These are phyloP conservation scores for Pelvicachromis taeniatus DNA, from an alignment of 2,113 vertebrate genomes.

Conservation along the genomic window DNA sequence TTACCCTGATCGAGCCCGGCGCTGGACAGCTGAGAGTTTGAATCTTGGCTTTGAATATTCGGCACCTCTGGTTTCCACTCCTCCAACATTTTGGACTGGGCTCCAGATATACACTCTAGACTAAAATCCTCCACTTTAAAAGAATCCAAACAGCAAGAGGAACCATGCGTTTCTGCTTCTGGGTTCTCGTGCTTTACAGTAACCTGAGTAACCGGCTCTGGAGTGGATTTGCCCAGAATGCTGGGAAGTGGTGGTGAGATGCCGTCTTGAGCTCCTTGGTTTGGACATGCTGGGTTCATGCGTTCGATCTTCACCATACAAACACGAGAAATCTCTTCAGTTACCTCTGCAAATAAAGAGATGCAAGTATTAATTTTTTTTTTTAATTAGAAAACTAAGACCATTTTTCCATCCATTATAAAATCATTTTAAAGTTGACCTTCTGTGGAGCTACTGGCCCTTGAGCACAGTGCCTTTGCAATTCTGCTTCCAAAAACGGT, in stretches of 20 bases:
- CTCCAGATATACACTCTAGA: constrained; percentile 35
- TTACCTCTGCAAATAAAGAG: constrained; percentile 11
- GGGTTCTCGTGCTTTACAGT: constrained; percentile 57
- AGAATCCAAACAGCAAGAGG: constrained; percentile 3
- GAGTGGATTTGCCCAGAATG: not conserved
- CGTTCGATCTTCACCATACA: constrained; percentile 14
- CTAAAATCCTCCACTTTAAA: constrained; percentile 50
- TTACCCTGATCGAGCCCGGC: constrained; percentile 46
- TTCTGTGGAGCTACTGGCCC: not conserved
- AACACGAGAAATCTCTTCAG: not conserved
- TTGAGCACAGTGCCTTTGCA: not conserved
- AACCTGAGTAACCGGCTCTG: constrained; percentile 14
- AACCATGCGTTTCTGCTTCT: not conserved
- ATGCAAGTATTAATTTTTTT: not conserved
- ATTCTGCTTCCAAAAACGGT: not conserved
- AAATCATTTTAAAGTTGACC: accelerated
- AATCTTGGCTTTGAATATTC: constrained; percentile 20
- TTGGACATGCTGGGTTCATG: not conserved
- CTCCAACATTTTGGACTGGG: constrained; percentile 57
- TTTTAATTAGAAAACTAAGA: not conserved
- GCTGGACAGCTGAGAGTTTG: not conserved
- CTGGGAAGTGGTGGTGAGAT: not conserved
- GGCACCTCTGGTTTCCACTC: constrained; percentile 56
- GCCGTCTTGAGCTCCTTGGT: not conserved
- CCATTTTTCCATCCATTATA: not conserved